Conservation (phyloP, 2,113 vertebrate species). For the Meles meles region DNA sequence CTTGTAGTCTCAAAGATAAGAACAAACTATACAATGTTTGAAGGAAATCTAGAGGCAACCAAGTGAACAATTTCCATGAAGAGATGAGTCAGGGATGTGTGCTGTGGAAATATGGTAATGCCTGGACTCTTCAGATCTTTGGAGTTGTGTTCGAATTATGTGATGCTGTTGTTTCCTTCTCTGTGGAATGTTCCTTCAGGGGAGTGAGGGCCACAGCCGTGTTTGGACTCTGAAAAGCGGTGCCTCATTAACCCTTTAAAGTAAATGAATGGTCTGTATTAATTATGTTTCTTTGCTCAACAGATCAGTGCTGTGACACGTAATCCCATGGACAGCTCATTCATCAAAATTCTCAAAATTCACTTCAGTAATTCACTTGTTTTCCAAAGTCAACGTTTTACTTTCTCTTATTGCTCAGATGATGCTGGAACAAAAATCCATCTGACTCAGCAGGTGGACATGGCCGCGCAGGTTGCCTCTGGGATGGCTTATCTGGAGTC, state of each 20-base stretch:
- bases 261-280: neutral
- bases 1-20: neutral
- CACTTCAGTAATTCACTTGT: neutral
- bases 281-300: neutral
- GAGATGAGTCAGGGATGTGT: neutral
- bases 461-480: constrained; percentile 93
- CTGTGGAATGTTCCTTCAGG: neutral
- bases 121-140: neutral
- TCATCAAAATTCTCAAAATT: neutral
- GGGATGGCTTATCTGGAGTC: constrained; percentile 97
- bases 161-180: neutral
- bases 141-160: neutral
- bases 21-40: neutral
- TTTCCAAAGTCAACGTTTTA: neutral
- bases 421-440: constrained; percentile 81
- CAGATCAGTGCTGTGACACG: neutral
- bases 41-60: neutral
- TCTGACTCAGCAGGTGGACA: constrained; percentile 89
- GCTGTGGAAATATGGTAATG: neutral
- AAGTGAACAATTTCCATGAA: neutral
- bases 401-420: constrained; percentile 73
- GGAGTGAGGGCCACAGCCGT: neutral
- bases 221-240: neutral
- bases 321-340: neutral
- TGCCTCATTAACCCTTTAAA: neutral